Evolutionary conservation across 2,888 invertebrate species (phyloP).

Genomic region (Rhagonycha lutea): DNA sequence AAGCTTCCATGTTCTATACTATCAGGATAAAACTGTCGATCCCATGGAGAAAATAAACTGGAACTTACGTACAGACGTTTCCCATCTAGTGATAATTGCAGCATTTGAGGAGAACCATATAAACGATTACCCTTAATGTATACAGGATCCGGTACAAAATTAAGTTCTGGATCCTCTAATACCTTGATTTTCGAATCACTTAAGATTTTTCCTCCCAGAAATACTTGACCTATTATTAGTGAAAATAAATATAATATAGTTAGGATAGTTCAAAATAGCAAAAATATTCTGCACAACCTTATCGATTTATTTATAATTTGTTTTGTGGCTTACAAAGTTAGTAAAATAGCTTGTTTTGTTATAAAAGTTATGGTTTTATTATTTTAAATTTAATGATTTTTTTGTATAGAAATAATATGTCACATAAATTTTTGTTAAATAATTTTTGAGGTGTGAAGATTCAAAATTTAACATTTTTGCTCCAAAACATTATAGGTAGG

Average conservation of each 20-base stretch:
- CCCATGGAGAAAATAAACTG: slow-evolving; percentile 91
- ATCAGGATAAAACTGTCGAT: slow-evolving; percentile 91
- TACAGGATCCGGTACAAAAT: slow-evolving; percentile 70
- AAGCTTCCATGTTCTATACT: slow-evolving; percentile 72
- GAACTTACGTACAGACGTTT: slow-evolving; percentile 89
- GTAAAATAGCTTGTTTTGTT: no score
- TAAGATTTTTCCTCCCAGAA: slow-evolving; percentile 81
- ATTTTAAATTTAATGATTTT: no score
- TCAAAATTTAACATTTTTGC: no score
- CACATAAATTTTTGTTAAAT: no score
- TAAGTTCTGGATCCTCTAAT: slow-evolving; percentile 73
- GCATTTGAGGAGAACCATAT: slow-evolving; percentile 92
- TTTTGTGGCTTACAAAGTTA: no score
- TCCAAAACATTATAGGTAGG: no score
- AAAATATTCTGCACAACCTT: no score
- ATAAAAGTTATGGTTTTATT: no score
- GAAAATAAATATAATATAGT: not conserved
- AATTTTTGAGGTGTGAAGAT: no score
- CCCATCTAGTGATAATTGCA: slow-evolving; percentile 94
- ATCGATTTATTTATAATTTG: no score
- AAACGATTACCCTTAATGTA: slow-evolving; percentile 76
- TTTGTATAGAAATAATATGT: no score
- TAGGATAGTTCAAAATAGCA: no score
- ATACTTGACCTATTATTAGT: slow-evolving; percentile 68
- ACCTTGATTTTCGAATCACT: slow-evolving; percentile 76